These are phyloP conservation scores for Eubucco bourcierii DNA, from an alignment of 2,113 vertebrate species.

Conservation along the genomic window DNA sequence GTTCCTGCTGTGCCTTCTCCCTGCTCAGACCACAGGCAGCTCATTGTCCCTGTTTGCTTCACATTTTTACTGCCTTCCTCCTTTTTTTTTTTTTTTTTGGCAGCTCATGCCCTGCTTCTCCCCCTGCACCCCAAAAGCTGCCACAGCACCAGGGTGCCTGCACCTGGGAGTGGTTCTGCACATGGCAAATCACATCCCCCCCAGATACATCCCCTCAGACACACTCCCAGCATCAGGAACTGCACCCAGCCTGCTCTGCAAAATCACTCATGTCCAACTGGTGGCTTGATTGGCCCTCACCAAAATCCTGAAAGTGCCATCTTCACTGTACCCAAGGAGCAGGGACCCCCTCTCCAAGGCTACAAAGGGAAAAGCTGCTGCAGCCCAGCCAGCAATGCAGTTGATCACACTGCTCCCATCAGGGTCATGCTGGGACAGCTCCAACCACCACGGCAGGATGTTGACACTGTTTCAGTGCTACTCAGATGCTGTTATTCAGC, in stretches of 20 bases:
- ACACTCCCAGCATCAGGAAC: not conserved
- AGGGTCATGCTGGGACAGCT: rapidly evolving
- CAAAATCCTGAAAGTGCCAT: not conserved
- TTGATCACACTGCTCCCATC: not conserved
- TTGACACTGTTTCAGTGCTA: not conserved
- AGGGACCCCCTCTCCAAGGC: not conserved
- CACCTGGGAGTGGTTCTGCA: not conserved
- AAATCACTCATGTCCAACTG: not conserved
- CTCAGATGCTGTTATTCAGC: not conserved
- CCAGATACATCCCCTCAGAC: not conserved
- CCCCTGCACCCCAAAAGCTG: not conserved
- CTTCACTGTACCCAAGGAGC: not conserved
- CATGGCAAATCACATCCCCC: not conserved
- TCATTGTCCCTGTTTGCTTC: not conserved
- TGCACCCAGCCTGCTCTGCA: not conserved
- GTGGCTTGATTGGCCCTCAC: not conserved
- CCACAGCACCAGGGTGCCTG: not conserved
- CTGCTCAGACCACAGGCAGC: not conserved
- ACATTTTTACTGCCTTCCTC: not conserved
- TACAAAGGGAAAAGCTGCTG: not conserved
- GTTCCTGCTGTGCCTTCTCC: not conserved
- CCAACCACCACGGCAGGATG: not conserved
- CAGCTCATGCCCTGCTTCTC: not conserved
- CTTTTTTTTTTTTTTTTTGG: too few relatives aligned
- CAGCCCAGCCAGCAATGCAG: not conserved